These are phyloP conservation scores for Chiloscyllium plagiosum DNA, from an alignment of 2,113 vertebrate genomes.

Conservation along the genomic window DNA sequence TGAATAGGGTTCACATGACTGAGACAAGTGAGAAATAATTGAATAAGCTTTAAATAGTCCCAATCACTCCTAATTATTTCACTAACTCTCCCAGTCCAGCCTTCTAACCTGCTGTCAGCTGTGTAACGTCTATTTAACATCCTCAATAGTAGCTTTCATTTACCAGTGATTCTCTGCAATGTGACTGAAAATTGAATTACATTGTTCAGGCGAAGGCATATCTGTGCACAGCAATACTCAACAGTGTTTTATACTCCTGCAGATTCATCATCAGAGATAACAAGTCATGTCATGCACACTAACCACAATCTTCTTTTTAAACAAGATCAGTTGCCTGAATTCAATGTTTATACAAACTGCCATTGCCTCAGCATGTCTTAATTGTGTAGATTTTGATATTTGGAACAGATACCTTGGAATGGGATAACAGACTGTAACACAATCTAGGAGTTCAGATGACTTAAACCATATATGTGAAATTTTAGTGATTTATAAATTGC, in stretches of 20 bases:
- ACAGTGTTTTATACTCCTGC: not conserved
- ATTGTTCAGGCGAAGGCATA: not conserved
- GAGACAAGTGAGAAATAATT: conserved; percentile 36
- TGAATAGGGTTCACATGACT: conserved; percentile 24
- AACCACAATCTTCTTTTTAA: conserved; percentile 14
- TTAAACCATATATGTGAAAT: not conserved
- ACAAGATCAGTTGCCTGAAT: conserved; percentile 19
- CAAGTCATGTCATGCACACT: conserved; percentile 20
- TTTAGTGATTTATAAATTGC: not conserved
- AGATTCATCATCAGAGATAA: conserved; percentile 8
- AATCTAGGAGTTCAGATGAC: not conserved
- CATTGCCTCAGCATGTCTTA: not conserved
- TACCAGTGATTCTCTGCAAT: not conserved
- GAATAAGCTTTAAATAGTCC: conserved; percentile 33
- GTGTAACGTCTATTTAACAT: conserved; percentile 27
- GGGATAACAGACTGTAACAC: not conserved
- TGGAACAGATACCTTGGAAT: not conserved
- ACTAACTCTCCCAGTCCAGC: conserved; percentile 8
- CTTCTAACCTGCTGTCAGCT: conserved; percentile 32
- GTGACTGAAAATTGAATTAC: conserved; percentile 30
- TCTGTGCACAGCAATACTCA: not conserved
- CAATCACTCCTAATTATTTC: conserved; percentile 33
- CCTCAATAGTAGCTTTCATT: conserved; percentile 32
- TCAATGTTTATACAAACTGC: not conserved
- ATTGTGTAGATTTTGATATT: not conserved